Evolutionary conservation across 2,888 invertebrate genomes (phyloP), one percentile per base, ranked within the genome.

Genomic region (Synanthedon vespiformis): DNA sequence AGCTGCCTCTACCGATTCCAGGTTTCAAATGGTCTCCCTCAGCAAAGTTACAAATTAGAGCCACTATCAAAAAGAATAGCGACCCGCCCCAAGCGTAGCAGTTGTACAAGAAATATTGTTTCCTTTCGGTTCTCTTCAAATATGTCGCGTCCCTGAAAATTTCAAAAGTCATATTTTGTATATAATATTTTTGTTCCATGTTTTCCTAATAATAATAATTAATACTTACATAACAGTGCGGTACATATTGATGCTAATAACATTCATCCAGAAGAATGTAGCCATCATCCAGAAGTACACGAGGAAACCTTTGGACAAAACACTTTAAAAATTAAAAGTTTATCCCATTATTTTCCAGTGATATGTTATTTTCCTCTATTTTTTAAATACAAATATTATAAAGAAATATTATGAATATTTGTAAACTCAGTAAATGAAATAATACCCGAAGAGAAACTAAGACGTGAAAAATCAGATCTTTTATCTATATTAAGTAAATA

Each of bases 211-310:
- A n/a, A n/a, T n/a, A n/a, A n/a, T n/a, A n/a, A n/a, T n/a, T n/a
- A n/a, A 16, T 16, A 89, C 92, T 90, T 80, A 93, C 93, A 89
- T 82, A 2, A 90, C 89, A 12, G 88, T 85, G 61, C 89, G 88
- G 86, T 90, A 93, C 52, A 92, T 89, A 67, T 93, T 92, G 59
- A 92, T 90, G 41, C 91, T 89, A 22, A 92, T 89, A 5, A 92
- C 83, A 64, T 92, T 92, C 75, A 92, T 79, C 93, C 93, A 93
- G 67, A 92, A 92, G 75, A 93, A 93, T n/a, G 91, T 89, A 1
- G 90, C 88, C 67, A 92, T 77, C 80, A 92, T 90, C 73, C 90
- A 89, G 58, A 88, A 88, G 65, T 91, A 91, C 8, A 90, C 77
- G 11, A 88, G 61, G 61, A 90, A 90, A 12, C 89, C 91, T 90